Conservation (phyloP, 2,113 vertebrate species). For the Rhipidura dahli region DNA sequence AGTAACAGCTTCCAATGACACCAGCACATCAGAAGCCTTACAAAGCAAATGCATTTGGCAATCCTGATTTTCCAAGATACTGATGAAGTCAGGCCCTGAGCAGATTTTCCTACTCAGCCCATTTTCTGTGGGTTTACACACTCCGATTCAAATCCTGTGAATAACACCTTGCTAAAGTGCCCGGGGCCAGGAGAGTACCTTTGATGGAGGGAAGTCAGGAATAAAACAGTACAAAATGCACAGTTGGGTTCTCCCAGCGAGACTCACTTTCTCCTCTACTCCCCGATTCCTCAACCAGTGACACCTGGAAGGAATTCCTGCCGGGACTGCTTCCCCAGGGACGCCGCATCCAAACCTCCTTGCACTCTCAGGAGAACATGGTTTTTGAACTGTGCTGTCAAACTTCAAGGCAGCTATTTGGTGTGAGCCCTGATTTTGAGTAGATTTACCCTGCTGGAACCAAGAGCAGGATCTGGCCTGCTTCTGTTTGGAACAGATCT, state of each 20-base stretch:
- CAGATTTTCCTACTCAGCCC: background rate
- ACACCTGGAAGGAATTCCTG: background rate
- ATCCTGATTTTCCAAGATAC: background rate
- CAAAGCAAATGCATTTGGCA: background rate
- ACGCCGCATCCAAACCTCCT: background rate
- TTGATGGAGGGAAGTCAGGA: background rate
- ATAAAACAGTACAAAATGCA: background rate
- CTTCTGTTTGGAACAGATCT: background rate
- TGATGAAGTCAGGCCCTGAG: background rate
- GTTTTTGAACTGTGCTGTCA: background rate
- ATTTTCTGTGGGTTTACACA: conserved; percentile 52
- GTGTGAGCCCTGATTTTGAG: background rate
- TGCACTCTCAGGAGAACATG: background rate
- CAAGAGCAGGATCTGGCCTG: background rate
- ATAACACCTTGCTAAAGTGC: conserved; percentile 48
- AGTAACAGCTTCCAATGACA: background rate
- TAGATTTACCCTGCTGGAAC: background rate
- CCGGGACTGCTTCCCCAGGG: background rate
- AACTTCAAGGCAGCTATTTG: background rate
- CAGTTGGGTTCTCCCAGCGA: background rate
- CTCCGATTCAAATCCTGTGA: conserved; percentile 9
- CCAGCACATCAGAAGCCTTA: conserved; percentile 30
- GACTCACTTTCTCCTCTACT: background rate
- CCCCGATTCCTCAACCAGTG: background rate
- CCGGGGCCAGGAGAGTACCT: background rate